Percentiles rank a stretch among this genome's conserved stretches.
phyloP scores from a whole-genome alignment of 2,113 vertebrate genomes.

The Fulmarus glacialis region DNA sequence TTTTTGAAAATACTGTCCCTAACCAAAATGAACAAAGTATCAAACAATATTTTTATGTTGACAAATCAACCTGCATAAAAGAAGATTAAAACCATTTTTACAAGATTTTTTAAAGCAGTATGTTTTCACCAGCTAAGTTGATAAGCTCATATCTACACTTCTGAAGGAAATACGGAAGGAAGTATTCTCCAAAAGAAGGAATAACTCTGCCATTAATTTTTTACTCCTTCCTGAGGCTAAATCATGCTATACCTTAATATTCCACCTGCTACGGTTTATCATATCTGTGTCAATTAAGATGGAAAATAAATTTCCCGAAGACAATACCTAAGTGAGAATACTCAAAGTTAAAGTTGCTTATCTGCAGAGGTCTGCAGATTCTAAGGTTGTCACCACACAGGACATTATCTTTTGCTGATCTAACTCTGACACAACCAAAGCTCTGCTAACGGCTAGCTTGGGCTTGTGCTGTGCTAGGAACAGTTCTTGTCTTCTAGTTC shows the following conservation, averaged over 20 bases:
- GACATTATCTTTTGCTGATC: background rate
- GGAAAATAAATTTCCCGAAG: background rate
- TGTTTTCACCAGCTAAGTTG: background rate
- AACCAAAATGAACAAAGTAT: background rate
- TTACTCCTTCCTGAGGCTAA: background rate
- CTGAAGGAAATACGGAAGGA: background rate
- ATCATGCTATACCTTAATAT: background rate
- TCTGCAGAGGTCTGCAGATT: background rate
- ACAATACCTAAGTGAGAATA: background rate
- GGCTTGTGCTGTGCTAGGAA: background rate
- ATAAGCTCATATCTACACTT: background rate
- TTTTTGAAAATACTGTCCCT: background rate
- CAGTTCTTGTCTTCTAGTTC: background rate
- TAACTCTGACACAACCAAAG: background rate
- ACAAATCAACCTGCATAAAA: fast-evolving
- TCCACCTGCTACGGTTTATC: background rate
- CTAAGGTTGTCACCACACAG: fast-evolving
- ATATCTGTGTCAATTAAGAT: background rate
- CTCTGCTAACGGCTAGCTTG: background rate
- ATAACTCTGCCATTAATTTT: background rate
- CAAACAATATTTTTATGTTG: background rate
- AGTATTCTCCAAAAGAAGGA: background rate
- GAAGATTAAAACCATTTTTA: background rate
- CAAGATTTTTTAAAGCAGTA: background rate
- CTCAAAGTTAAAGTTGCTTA: background rate